Percentiles rank a stretch among this genome's conserved stretches.
These are phyloP conservation scores for Numenius phaeopus DNA, from an alignment of 2,797 vertebrate species.

Conservation along the genomic window DNA sequence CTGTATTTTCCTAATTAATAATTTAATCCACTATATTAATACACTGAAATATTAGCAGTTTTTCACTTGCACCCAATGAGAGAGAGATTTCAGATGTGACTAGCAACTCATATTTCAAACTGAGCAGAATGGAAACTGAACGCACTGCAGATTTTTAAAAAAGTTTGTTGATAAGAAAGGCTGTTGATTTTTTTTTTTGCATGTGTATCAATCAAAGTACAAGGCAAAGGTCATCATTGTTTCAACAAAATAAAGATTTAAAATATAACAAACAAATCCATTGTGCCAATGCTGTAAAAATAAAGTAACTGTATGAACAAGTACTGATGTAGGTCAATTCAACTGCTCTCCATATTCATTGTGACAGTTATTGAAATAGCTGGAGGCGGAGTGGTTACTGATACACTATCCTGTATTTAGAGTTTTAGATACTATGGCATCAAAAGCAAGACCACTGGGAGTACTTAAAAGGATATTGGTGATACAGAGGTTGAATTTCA, in stretches of 20 bases:
- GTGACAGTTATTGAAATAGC: slow-evolving; percentile 57
- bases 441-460: slow-evolving; percentile 26
- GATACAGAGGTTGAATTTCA: slow-evolving; percentile 20
- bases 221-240: background rate
- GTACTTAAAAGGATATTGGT: slow-evolving; percentile 6
- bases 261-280: background rate
- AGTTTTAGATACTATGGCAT: slow-evolving; percentile 11
- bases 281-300: background rate
- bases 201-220: background rate
- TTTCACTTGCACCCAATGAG: background rate
- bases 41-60: background rate
- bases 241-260: background rate
- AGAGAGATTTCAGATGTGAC: background rate
- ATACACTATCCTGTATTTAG: background rate
- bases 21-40: background rate
- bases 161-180: background rate
- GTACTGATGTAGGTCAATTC: slow-evolving; percentile 36
- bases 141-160: background rate
- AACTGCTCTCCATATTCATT: slow-evolving; percentile 17
- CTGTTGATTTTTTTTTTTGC: background rate
- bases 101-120: background rate
- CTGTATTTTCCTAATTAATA: background rate
- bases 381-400: background rate
- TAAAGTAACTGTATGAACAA: background rate
- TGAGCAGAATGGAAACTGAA: background rate